Conservation (phyloP, 1,140 invertebrate genomes). For the Oncopeltus fasciatus region DNA sequence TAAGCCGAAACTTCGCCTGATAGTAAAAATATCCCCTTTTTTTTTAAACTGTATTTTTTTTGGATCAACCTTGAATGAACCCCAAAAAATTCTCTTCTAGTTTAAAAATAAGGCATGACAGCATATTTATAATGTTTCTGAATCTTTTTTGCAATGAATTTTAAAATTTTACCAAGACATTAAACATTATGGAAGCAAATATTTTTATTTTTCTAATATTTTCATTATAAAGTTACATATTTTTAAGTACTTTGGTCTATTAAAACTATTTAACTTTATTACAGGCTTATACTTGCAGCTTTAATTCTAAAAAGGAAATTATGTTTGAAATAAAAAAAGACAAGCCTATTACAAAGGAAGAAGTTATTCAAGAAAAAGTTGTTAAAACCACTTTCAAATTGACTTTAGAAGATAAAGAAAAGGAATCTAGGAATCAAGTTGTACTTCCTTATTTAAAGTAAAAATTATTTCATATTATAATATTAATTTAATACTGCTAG, state of each 20-base stretch:
- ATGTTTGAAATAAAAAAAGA: background rate
- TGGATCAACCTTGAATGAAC: background rate
- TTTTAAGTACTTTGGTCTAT: background rate
- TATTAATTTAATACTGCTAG: background rate
- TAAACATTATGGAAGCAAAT: background rate
- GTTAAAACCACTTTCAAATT: conserved; percentile 16
- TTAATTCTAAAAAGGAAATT: background rate
- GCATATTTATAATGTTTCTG: background rate
- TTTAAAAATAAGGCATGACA: background rate
- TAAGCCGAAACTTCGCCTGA: background rate
- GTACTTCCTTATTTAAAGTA: conserved; percentile 16
- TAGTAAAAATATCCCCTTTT: background rate
- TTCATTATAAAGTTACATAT: too few relatives aligned
- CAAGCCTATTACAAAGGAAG: background rate
- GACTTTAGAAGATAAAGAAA: conserved; percentile 15
- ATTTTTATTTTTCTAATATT: background rate
- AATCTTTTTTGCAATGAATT: background rate
- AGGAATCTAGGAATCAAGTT: conserved; percentile 13
- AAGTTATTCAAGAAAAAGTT: background rate
- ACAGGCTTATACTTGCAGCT: background rate
- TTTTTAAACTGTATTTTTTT: background rate
- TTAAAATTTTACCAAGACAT: background rate
- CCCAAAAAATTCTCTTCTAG: background rate
- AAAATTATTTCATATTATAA: background rate
- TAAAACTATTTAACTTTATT: background rate